A percentile compares a stretch with the other conserved stretches of the same genome.
These are phyloP conservation scores for Varanus komodoensis DNA, from an alignment of 2,113 vertebrate genomes.

Conservation along the genomic window DNA sequence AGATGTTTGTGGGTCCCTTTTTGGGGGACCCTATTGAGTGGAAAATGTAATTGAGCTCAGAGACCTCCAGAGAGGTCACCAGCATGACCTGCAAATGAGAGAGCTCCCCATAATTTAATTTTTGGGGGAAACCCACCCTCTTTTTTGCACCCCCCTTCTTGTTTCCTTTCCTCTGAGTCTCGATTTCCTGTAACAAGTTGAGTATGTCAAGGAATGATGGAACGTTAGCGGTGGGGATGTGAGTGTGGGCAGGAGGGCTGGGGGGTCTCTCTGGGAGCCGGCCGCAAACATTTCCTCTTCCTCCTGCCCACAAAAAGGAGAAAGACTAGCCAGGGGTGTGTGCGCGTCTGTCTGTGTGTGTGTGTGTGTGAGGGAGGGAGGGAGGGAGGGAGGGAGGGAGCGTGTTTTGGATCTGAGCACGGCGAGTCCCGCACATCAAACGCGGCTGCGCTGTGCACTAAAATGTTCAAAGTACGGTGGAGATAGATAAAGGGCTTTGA, in stretches of 20 bases:
- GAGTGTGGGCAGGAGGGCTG: no score
- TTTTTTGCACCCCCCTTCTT: not conserved
- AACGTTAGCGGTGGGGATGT: conserved; percentile 3
- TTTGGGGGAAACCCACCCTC: conserved; percentile 45
- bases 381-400: not conserved
- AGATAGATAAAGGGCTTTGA: conserved; percentile 92
- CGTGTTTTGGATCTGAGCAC: conserved; percentile 52
- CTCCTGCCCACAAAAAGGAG: not conserved
- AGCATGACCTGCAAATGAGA: not conserved
- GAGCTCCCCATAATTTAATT: conserved; percentile 27
- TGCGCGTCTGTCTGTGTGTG: no score
- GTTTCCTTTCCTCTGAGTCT: conserved; percentile 32
- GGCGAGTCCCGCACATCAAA: conserved; percentile 79
- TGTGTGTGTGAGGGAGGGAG: no score
- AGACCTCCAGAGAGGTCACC: no score
- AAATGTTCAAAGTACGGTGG: conserved; percentile 84
- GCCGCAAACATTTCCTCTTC: conserved; percentile 61
- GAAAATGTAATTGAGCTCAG: not conserved
- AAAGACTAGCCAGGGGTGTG: no score
- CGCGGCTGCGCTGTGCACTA: conserved; percentile 78
- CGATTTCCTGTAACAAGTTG: conserved; percentile 49
- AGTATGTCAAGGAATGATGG: conserved; percentile 54
- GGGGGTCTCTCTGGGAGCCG: conserved; percentile 39
- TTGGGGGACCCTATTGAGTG: no score
- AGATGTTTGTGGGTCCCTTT: not conserved